Conservation (phyloP, 2,113 vertebrate genomes). For the Diadophis punctatus region DNA sequence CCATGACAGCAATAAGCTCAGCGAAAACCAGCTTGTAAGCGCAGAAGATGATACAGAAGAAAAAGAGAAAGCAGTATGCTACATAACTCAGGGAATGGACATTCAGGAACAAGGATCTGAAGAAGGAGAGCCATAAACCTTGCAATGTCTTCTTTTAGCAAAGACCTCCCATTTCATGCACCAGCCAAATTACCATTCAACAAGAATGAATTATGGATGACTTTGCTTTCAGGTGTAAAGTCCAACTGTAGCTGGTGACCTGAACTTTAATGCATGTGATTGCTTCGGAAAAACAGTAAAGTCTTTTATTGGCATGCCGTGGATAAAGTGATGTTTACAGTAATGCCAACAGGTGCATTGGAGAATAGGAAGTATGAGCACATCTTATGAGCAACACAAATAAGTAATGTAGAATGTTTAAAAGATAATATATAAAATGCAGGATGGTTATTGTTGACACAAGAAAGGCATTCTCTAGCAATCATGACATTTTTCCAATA, state of each 20-base stretch:
- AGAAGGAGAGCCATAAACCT: slow-evolving; percentile 65
- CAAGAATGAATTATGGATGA: slow-evolving; percentile 55
- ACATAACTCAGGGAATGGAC: slow-evolving; percentile 47
- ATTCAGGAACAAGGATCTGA: slow-evolving; percentile 29
- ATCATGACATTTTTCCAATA: slow-evolving; percentile 49
- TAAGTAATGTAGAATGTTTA: slow-evolving; percentile 56
- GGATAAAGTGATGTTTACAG: slow-evolving; percentile 64
- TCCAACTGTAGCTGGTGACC: slow-evolving; percentile 60
- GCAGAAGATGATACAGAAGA: slow-evolving; percentile 37
- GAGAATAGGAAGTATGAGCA: slow-evolving; percentile 52
- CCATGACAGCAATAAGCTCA: slow-evolving; percentile 67
- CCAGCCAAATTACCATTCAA: slow-evolving; percentile 63
- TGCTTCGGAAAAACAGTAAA: slow-evolving; percentile 73
- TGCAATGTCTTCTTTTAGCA: slow-evolving; percentile 9
- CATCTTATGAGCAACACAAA: slow-evolving; percentile 49
- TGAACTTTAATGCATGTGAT: slow-evolving; percentile 82
- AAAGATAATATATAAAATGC: slow-evolving; percentile 56
- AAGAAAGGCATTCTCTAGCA: slow-evolving; percentile 47
- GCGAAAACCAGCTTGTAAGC: slow-evolving; percentile 44
- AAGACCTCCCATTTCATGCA: slow-evolving; percentile 48
- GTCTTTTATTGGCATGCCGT: slow-evolving; percentile 69
- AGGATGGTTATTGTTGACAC: slow-evolving; percentile 59
- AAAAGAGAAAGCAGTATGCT: not conserved
- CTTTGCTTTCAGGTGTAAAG: slow-evolving; percentile 64
- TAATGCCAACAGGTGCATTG: slow-evolving; percentile 64